Base-by-base conservation (phyloP, 2,888 invertebrate species). In the Liopterus haemorrhoidalis region DNA sequence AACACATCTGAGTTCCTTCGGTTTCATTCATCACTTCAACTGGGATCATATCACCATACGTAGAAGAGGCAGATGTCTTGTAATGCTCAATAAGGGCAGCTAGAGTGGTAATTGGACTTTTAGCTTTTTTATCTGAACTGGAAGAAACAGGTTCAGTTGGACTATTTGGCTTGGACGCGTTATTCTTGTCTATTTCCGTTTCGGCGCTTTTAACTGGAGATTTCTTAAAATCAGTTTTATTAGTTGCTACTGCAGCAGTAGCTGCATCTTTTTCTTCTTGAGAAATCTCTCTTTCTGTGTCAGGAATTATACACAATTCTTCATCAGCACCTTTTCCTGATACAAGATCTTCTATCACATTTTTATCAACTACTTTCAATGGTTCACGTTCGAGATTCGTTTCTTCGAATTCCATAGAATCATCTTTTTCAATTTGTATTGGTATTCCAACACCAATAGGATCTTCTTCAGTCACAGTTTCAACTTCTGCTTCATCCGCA, bases 281-380 rank as follows among this genome's bases (percentile, higher is more conserved):
- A 0, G 80, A 78, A 49, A 79, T 76, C 58, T 79, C 78, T 48
- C 81, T 70, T 46, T 79, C 79, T 1, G 79, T 79, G 57, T 82
- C 82, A 0, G 82, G 82, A 49, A 82, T 71, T 4, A 82, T 71
- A 48, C 81, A 82, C 5, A 82, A 70, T 57, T 81, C 81, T 55
- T 78, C 79, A 54, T 82, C 81, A 33, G 78, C 79, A 9, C 81
- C 81, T 14, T 76, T 60, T 42, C 45, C 39, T 12, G 38, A 32
- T 35, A 0, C 64, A 63, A 48, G 65, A 49, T 55, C 55, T 24
- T 54, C 54, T 3, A 33, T 41, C 11, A 8, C 21, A 12, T 43
- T 21, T 37, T 41, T 50, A n/a, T 37, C 33, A 6, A 35, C 22
- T n/a, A 40, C 41, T 40, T 49, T 46, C 8, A 40, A 27, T 30